Conservation (phyloP, 2,888 invertebrate species). For the Parnassius glacialis region DNA sequence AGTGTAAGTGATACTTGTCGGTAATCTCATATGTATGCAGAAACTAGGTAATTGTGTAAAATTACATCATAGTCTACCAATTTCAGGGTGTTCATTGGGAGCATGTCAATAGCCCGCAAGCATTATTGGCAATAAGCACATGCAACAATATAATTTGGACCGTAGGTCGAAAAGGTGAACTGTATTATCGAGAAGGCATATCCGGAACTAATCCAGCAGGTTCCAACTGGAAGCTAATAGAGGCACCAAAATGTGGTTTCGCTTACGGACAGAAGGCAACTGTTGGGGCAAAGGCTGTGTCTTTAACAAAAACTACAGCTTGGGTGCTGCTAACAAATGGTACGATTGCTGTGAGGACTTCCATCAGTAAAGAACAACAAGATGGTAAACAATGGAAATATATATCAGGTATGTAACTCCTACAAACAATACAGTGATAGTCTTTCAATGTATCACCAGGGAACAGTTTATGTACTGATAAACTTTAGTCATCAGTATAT, state of each 20-base stretch:
- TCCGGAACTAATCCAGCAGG: slow-evolving; percentile 84
- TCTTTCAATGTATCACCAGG: no score
- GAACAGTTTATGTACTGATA: no score
- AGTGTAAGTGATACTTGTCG: no score
- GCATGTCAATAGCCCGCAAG: slow-evolving; percentile 90
- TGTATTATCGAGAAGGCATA: slow-evolving; percentile 90
- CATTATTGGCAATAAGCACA: slow-evolving; percentile 86
- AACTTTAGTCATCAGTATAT: no score
- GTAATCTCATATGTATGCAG: no score
- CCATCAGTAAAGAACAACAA: slow-evolving; percentile 87
- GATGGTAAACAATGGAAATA: slow-evolving; percentile 93
- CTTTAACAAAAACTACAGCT: slow-evolving; percentile 86
- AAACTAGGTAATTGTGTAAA: no score
- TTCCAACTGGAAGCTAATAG: slow-evolving; percentile 89
- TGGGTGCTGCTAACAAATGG: slow-evolving; percentile 91
- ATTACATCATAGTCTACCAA: not conserved
- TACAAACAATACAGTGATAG: no score
- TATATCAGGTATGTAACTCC: slow-evolving; percentile 49
- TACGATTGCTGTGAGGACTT: slow-evolving; percentile 87
- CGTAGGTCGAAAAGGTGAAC: slow-evolving; percentile 91
- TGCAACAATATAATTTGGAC: slow-evolving; percentile 91
- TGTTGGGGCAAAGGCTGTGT: slow-evolving; percentile 85
- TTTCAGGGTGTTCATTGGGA: slow-evolving; percentile 88
- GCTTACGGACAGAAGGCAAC: slow-evolving; percentile 54
- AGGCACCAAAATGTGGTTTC: slow-evolving; percentile 74